Percentiles rank a stretch among this genome's conserved stretches.
Evolutionary conservation across 2,113 vertebrate genomes (phyloP).

Genomic region (Syngnathoides biaculeatus): DNA sequence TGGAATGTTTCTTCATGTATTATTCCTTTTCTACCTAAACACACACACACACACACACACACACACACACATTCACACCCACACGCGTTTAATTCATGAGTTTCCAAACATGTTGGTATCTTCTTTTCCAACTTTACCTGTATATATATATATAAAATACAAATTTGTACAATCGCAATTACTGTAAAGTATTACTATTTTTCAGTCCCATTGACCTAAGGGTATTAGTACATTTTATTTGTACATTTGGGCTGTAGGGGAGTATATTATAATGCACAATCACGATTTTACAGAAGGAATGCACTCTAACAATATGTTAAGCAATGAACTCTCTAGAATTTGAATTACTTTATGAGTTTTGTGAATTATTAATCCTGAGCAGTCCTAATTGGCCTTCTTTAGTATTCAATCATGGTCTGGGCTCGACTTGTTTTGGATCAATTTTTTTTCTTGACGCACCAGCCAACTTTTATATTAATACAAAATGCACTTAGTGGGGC

Average conservation of each 20-base stretch:
- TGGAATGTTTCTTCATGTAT: slow-evolving; percentile 23
- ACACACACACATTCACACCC: too few relatives aligned
- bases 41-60: not conserved
- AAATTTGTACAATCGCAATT: slow-evolving; percentile 21
- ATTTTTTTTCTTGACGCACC: not conserved
- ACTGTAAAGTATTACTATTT: slow-evolving; percentile 11
- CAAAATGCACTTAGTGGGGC: slow-evolving; percentile 31
- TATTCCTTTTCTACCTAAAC: slow-evolving; percentile 35
- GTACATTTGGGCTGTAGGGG: not conserved
- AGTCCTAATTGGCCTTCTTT: not conserved
- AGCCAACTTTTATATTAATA: slow-evolving; percentile 32
- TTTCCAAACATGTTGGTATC: slow-evolving; percentile 25
- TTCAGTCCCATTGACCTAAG: not conserved
- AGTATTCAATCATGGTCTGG: not conserved
- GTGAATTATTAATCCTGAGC: not conserved
- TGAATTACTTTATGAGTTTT: not conserved
- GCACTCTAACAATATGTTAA: not conserved
- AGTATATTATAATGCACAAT: not conserved
- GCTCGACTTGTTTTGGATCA: not conserved
- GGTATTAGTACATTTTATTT: not conserved
- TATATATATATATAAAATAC: slow-evolving; percentile 10
- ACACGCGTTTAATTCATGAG: slow-evolving; percentile 18
- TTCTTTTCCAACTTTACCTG: slow-evolving; percentile 14
- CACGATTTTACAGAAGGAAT: not conserved
- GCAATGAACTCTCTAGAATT: not conserved